phyloP scores from a whole-genome alignment of 2,797 vertebrate species.

The Neopelma chrysocephalum region DNA sequence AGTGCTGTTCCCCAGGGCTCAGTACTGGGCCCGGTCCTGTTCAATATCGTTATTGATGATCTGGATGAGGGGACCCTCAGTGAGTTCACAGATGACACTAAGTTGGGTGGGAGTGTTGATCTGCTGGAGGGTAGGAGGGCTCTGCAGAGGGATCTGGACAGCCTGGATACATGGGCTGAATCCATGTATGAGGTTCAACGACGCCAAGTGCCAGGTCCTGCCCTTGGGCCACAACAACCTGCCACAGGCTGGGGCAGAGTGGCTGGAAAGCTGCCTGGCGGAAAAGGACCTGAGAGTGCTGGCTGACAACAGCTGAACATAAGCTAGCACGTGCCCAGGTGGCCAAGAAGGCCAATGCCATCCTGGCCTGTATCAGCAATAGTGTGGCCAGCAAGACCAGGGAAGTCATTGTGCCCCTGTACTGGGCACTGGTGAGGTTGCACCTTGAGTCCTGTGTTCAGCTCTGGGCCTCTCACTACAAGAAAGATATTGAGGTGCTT shows the following conservation, averaged over 20 bases:
- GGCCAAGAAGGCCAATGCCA: not conserved
- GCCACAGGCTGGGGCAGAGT: rapidly evolving
- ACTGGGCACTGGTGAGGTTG: not conserved
- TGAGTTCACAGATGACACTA: not conserved
- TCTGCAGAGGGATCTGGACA: not conserved
- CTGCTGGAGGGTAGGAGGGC: not conserved
- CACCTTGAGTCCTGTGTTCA: not conserved
- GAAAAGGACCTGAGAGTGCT: not conserved
- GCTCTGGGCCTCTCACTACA: not conserved
- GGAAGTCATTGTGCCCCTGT: not conserved
- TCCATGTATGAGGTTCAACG: not conserved
- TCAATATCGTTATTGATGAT: not conserved
- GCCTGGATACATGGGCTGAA: not conserved
- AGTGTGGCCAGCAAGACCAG: not conserved
- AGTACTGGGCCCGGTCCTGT: rapidly evolving
- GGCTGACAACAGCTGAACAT: not conserved
- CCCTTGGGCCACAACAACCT: not conserved
- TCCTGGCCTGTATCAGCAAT: not conserved
- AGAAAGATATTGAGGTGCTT: not conserved
- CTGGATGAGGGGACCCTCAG: not conserved
- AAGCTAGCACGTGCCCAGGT: not conserved
- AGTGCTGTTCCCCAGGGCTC: not conserved
- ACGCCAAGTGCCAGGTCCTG: rapidly evolving
- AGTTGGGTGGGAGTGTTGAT: not conserved
- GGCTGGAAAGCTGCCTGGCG: not conserved